These are phyloP conservation scores for Ochropleura leucogaster DNA, from an alignment of 2,888 invertebrate genomes.

Conservation along the genomic window DNA sequence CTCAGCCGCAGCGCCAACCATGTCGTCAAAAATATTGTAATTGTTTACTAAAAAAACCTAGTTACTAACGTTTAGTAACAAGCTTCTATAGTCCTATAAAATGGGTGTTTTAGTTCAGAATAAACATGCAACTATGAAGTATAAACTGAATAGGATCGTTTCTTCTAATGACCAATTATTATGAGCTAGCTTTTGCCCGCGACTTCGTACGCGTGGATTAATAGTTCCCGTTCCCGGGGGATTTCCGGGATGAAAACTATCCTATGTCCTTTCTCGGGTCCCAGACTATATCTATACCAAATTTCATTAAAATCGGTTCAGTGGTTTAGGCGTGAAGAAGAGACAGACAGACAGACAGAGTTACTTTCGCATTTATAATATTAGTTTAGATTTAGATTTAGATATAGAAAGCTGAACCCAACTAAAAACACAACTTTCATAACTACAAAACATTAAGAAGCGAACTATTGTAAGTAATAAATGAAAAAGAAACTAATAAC, in stretches of 20 bases:
- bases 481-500: conserved; percentile 7
- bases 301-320: too few relatives aligned
- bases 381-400: too few relatives aligned
- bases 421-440: neutral
- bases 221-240: too few relatives aligned
- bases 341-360: too few relatives aligned
- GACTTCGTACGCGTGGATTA: too few relatives aligned
- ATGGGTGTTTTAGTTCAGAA: neutral
- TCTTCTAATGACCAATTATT: neutral
- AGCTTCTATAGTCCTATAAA: neutral
- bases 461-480: neutral
- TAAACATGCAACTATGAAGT: neutral
- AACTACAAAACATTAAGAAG: neutral
- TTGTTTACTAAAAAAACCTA: neutral
- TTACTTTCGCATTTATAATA: too few relatives aligned
- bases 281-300: too few relatives aligned
- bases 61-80: neutral
- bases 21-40: neutral
- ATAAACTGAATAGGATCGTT: neutral
- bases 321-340: too few relatives aligned
- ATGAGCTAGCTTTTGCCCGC: too few relatives aligned
- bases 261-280: too few relatives aligned
- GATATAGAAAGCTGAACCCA: neutral
- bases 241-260: too few relatives aligned
- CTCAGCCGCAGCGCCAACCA: too few relatives aligned